A percentile compares a stretch with the other conserved stretches of the same genome.
Conservation (phyloP, 2,113 vertebrate genomes). For the Romanogobio albipinnatus region DNA sequence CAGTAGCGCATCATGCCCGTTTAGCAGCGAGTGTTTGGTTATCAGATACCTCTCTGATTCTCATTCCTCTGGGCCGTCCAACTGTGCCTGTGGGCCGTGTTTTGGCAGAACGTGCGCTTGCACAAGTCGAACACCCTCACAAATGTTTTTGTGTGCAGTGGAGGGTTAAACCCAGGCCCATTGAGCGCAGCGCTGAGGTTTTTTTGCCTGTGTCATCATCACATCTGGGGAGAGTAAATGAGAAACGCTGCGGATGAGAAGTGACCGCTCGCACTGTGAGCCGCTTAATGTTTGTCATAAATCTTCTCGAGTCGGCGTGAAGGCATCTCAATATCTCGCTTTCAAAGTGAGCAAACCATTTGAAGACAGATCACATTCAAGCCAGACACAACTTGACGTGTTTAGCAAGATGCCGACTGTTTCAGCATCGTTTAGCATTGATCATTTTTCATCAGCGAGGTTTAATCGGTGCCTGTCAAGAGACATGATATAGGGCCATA, state of each 20-base stretch:
- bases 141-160: conserved; percentile 4
- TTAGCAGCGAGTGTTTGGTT: neutral
- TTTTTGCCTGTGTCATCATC: conserved; percentile 6
- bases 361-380: conserved; percentile 35
- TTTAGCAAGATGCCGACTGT: neutral
- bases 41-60: conserved; percentile 9
- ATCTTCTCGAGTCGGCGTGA: conserved; percentile 42
- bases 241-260: conserved; percentile 36
- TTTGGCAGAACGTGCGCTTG: conserved; percentile 13
- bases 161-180: neutral
- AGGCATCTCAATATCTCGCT: conserved; percentile 24
- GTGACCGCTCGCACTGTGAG: conserved; percentile 21
- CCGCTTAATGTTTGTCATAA: conserved; percentile 46
- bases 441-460: neutral
- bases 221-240: conserved; percentile 19
- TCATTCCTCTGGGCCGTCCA: conserved; percentile 14
- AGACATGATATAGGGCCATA: neutral
- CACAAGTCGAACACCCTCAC: neutral
- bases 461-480: neutral
- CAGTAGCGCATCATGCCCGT: conserved; percentile 35
- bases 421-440: conserved; percentile 10
- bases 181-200: neutral
- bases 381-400: conserved; percentile 1
- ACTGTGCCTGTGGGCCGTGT: conserved; percentile 24
- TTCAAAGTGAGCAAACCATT: conserved; percentile 16